Percentiles rank a stretch among this genome's conserved stretches.
phyloP scores from a whole-genome alignment of 2,113 vertebrate genomes.

The Atherinomorus stipes region DNA sequence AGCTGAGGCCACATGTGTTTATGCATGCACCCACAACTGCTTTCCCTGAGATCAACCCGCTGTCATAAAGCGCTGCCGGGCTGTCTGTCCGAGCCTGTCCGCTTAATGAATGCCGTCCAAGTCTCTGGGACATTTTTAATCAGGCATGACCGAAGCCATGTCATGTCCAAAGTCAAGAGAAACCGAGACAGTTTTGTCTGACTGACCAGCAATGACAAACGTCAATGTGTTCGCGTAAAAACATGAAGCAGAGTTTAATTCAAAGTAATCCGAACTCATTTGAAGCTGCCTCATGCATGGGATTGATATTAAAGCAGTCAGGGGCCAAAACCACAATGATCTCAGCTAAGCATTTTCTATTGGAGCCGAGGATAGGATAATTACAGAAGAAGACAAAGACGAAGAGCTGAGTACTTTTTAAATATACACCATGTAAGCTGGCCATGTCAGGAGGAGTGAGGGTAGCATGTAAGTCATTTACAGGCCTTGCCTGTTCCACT shows the following conservation, averaged over 20 bases:
- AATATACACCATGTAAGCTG: slow-evolving; percentile 74
- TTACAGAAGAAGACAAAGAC: slow-evolving; percentile 81
- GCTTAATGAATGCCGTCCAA: slow-evolving; percentile 53
- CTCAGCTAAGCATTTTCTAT: slow-evolving; percentile 77
- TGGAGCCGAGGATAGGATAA: slow-evolving; percentile 76
- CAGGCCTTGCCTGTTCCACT: slow-evolving; percentile 52
- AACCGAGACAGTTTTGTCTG: slow-evolving; percentile 39
- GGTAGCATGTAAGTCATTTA: slow-evolving; percentile 66
- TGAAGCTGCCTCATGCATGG: slow-evolving; percentile 65
- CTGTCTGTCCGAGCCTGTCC: slow-evolving; percentile 46
- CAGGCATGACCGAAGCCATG: slow-evolving; percentile 53
- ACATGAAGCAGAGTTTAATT: slow-evolving; percentile 63
- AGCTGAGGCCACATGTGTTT: slow-evolving; percentile 72
- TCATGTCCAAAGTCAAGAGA: slow-evolving; percentile 69
- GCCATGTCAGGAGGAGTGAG: slow-evolving; percentile 63
- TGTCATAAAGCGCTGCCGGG: slow-evolving; percentile 7
- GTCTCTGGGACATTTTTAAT: slow-evolving; percentile 66
- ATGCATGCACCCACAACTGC: slow-evolving; percentile 64
- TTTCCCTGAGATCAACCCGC: slow-evolving; percentile 44
- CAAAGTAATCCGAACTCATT: slow-evolving; percentile 65
- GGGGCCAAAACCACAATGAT: slow-evolving; percentile 80
- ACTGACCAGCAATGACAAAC: slow-evolving; percentile 63
- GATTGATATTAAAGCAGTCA: slow-evolving; percentile 76
- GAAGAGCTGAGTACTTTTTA: slow-evolving; percentile 81
- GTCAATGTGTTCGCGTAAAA: slow-evolving; percentile 66